phyloP scores from a whole-genome alignment of 2,888 invertebrate genomes.

The Archips crataeganus region DNA sequence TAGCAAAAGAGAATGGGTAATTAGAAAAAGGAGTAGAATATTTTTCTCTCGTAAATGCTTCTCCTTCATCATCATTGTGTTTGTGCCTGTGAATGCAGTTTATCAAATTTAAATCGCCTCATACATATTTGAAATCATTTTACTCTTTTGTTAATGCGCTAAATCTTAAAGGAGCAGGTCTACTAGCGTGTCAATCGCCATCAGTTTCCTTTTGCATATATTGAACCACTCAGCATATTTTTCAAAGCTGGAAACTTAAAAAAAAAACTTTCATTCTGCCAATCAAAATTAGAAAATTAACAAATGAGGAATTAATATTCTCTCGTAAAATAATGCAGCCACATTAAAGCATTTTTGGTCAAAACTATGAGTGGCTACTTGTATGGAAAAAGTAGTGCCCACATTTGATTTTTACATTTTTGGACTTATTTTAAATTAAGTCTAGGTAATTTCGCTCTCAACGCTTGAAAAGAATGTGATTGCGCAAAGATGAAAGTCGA shows the following conservation, averaged over 20 bases:
- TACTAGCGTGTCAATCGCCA: too few species aligned
- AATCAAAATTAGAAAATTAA: background rate
- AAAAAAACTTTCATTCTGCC: background rate
- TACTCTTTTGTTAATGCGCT: too few species aligned
- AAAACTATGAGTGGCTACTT: background rate
- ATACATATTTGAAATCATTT: too few species aligned
- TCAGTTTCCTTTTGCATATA: too few species aligned
- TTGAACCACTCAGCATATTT: background rate
- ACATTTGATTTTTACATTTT: background rate
- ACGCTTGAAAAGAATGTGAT: conserved; percentile 6
- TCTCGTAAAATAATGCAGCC: background rate
- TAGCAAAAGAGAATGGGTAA: background rate
- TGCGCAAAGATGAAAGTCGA: conserved; percentile 1
- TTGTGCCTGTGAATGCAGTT: background rate
- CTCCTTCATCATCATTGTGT: background rate
- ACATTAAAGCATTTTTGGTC: background rate
- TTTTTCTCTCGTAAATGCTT: background rate
- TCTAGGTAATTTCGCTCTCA: background rate
- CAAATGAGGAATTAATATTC: background rate
- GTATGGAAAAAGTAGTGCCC: background rate
- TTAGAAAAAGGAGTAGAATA: background rate
- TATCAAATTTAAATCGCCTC: too few species aligned
- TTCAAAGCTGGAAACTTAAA: background rate
- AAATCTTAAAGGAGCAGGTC: too few species aligned
- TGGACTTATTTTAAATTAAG: background rate